Percentiles rank a stretch among this genome's conserved stretches.
Evolutionary conservation across 53 echinoderm and acorn worm species (phyloP).

Genomic region (Mesocentrotus franciscanus): DNA sequence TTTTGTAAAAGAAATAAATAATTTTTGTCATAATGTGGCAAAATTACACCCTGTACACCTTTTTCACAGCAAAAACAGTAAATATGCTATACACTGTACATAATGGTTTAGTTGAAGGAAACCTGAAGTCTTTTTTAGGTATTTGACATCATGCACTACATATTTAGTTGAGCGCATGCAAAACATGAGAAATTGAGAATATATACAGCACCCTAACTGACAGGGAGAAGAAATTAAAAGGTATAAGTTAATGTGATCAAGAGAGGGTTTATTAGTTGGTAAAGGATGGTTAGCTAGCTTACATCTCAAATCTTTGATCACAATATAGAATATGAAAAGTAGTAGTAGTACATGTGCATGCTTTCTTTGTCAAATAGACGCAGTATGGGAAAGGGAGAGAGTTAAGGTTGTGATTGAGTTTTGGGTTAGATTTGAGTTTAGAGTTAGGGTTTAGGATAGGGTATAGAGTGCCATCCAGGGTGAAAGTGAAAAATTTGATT

Average conservation of each 20-base stretch:
- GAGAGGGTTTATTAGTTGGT: not conserved
- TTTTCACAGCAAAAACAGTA: not conserved
- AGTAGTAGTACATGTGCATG: no score
- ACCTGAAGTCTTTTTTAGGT: not conserved
- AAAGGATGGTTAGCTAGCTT: not conserved
- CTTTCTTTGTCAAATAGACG: no score
- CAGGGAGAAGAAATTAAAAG: not conserved
- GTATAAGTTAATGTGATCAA: not conserved
- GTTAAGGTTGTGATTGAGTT: no score
- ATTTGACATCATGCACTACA: not conserved
- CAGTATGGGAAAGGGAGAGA: no score
- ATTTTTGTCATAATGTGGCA: not conserved
- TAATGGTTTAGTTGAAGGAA: not conserved
- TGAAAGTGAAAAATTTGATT: no score
- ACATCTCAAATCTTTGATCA: not conserved
- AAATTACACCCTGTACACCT: not conserved
- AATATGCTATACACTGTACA: not conserved
- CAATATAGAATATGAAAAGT: not conserved
- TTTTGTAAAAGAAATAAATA: not conserved
- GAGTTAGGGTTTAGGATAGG: no score
- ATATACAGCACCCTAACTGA: not conserved
- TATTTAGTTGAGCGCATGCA: not conserved
- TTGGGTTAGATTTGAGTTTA: no score
- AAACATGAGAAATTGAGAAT: not conserved
- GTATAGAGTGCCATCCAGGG: no score